Conservation (phyloP, 2,888 invertebrate genomes). For the Spodoptera picta region DNA sequence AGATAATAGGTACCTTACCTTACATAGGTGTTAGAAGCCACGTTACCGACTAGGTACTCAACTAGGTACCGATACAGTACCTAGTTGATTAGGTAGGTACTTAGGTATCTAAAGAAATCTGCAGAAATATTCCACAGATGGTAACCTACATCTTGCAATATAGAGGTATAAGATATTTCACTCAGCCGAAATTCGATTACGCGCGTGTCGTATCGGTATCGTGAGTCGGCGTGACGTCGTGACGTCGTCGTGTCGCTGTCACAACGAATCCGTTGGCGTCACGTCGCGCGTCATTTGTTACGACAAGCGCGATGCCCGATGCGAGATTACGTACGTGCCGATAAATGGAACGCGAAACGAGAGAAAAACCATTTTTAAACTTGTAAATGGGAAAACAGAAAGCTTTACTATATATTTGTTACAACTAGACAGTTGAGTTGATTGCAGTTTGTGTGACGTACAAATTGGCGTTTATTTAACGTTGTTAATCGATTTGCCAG, state of each 20-base stretch:
- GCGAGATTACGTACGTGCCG: conserved; percentile 47
- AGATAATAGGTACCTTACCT: too few species aligned
- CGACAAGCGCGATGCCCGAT: conserved; percentile 30
- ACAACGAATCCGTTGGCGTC: conserved; percentile 52
- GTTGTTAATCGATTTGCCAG: too few species aligned
- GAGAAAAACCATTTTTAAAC: conserved; percentile 1
- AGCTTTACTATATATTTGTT: neutral
- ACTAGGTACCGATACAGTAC: too few species aligned
- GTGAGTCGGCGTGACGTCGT: conserved; percentile 36
- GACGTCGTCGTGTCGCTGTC: conserved; percentile 53
- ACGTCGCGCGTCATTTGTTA: conserved; percentile 63
- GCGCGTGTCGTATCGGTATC: conserved; percentile 62
- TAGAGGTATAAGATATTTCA: conserved; percentile 60
- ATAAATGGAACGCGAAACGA: conserved; percentile 24
- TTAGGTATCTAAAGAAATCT: conserved; percentile 7
- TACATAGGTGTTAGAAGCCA: too few species aligned
- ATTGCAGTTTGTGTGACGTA: too few species aligned
- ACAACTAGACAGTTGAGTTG: too few species aligned
- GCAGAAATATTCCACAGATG: conserved; percentile 22
- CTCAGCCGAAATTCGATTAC: conserved; percentile 64
- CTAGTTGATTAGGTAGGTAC: too few species aligned
- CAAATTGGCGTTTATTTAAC: too few species aligned
- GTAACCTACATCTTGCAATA: conserved; percentile 41
- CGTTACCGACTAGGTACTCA: too few species aligned
- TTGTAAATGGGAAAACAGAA: conserved; percentile 11